Conservation (phyloP, 2,113 vertebrate genomes). For the Neopipo cinnamomea region DNA sequence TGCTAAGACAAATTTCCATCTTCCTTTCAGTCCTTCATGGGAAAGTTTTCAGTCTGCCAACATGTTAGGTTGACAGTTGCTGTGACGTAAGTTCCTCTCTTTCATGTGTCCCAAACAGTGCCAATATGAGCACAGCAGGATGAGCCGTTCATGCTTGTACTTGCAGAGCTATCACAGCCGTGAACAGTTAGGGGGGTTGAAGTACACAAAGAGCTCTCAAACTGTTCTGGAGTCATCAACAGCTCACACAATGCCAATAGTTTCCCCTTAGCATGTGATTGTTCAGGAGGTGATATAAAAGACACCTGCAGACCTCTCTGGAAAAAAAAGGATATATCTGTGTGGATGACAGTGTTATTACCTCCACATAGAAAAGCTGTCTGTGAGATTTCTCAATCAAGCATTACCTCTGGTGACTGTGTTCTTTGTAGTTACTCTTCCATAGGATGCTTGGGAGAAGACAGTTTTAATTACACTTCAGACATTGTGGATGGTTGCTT, state of each 20-base stretch:
- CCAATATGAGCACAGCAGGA: neutral
- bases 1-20: neutral
- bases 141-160: neutral
- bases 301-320: neutral
- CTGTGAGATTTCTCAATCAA: neutral
- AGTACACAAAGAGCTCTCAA: neutral
- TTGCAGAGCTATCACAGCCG: neutral
- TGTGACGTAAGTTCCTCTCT: neutral
- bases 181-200: neutral
- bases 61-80: neutral
- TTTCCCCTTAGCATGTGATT: neutral
- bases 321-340: neutral
- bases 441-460: neutral
- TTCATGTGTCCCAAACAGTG: neutral
- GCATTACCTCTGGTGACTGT: neutral
- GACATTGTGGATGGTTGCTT: neutral
- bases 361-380: neutral
- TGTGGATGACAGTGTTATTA: neutral
- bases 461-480: neutral
- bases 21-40: neutral
- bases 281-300: neutral
- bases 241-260: neutral
- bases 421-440: neutral
- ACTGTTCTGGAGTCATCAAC: neutral
- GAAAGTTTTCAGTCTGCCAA: constrained; percentile 4